A percentile compares a stretch with the other conserved stretches of the same genome.
Evolutionary conservation across 2,888 invertebrate species (phyloP).

Genomic region (Cabera pusaria): DNA sequence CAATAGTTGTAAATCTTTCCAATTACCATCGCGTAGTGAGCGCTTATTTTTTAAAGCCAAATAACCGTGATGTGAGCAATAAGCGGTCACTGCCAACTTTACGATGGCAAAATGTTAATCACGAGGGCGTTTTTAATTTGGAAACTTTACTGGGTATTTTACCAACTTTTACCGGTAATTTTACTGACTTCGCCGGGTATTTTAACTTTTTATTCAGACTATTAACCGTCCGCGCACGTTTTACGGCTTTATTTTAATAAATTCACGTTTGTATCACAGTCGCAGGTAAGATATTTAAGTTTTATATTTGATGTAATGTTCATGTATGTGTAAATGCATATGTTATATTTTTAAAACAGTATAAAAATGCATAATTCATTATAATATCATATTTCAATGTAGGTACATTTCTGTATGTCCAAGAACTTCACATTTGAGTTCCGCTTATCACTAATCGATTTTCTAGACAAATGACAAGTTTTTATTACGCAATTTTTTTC

Average conservation of each 20-base stretch:
- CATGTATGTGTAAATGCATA: background rate
- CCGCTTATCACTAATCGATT: too few relatives aligned
- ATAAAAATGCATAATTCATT: too few relatives aligned
- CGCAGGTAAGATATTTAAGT: background rate
- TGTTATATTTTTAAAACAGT: too few relatives aligned
- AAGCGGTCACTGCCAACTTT: conserved; percentile 17
- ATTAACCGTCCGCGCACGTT: conserved; percentile 20
- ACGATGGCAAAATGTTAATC: conserved; percentile 28
- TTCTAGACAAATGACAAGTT: too few relatives aligned
- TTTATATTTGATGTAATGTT: background rate
- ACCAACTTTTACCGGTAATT: background rate
- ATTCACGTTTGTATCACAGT: conserved; percentile 7
- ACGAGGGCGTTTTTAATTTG: conserved; percentile 28
- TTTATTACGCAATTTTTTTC: too few relatives aligned
- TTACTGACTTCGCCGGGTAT: background rate
- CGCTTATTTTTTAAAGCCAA: conserved; percentile 30
- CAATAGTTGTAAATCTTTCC: conserved; percentile 41
- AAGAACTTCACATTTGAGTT: too few relatives aligned
- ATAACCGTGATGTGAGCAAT: conserved; percentile 26
- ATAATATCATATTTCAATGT: too few relatives aligned
- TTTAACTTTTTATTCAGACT: conserved; percentile 28
- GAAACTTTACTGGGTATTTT: conserved; percentile 25
- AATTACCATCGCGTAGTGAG: conserved; percentile 23
- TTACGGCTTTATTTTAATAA: conserved; percentile 26
- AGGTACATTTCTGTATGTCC: too few relatives aligned